Evolutionary conservation across 1,140 invertebrate species (phyloP).

Genomic region (Heliconius himera): DNA sequence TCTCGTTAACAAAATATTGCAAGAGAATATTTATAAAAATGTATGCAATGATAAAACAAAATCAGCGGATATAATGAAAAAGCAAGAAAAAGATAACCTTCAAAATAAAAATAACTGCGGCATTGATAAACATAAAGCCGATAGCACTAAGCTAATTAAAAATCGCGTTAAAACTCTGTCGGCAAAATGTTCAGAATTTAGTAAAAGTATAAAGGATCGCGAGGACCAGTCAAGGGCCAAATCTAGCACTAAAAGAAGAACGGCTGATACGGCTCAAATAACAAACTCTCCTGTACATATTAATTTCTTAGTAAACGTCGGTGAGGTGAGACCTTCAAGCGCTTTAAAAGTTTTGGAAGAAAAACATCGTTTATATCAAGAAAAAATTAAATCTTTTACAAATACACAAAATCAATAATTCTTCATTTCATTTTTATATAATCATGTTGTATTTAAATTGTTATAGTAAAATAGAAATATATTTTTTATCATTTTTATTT

Average conservation of each 20-base stretch:
- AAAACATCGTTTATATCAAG: conserved; percentile 71
- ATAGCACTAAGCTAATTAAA: background rate
- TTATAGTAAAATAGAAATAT: background rate
- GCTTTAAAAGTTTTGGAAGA: conserved; percentile 63
- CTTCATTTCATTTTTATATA: background rate
- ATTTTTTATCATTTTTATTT: background rate
- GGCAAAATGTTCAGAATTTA: conserved; percentile 16
- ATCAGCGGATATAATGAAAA: conserved; percentile 45
- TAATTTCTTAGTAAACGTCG: conserved; percentile 65
- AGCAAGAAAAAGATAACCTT: conserved; percentile 34
- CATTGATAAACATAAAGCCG: conserved; percentile 28
- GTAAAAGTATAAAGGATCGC: background rate
- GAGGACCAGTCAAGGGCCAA: conserved; percentile 24
- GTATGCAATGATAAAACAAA: conserved; percentile 51
- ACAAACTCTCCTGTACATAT: conserved; percentile 56
- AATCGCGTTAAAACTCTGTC: conserved; percentile 13
- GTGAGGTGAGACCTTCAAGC: conserved; percentile 56
- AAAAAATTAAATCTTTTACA: conserved; percentile 55
- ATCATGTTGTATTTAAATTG: background rate
- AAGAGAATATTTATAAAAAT: conserved; percentile 49
- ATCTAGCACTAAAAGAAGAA: conserved; percentile 44
- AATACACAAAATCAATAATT: background rate
- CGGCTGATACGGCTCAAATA: conserved; percentile 40
- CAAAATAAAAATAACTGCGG: conserved; percentile 29
- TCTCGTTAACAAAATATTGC: conserved; percentile 58